Percentiles rank a stretch among this genome's conserved stretches.
Evolutionary conservation across 1,140 invertebrate species (phyloP).

Genomic region (Drosophila parabipectinata): DNA sequence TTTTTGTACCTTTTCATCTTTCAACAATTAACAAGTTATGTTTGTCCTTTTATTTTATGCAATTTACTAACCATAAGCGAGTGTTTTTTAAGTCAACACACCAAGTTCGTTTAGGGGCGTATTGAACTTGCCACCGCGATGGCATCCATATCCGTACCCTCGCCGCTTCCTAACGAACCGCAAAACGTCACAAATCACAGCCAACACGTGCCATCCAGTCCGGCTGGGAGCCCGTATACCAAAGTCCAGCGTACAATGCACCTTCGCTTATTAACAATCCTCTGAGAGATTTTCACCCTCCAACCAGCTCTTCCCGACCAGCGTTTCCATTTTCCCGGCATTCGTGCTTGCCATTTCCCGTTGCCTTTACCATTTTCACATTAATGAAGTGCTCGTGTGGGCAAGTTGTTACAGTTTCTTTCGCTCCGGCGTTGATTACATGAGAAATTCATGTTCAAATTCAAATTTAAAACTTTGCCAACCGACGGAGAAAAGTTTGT

Average conservation of each 20-base stretch:
- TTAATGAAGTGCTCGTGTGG: constrained; percentile 76
- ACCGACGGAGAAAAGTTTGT: constrained; percentile 33
- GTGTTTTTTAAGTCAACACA: constrained; percentile 62
- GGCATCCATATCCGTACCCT: neutral
- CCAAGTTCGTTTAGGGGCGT: constrained; percentile 48
- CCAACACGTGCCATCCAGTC: constrained; percentile 53
- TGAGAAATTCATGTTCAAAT: constrained; percentile 76
- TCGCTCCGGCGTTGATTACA: constrained; percentile 66
- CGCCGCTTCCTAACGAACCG: constrained; percentile 62
- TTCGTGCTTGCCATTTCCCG: constrained; percentile 53
- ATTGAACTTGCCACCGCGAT: constrained; percentile 64
- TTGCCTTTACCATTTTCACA: constrained; percentile 53
- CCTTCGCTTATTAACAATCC: constrained; percentile 77
- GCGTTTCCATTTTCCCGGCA: constrained; percentile 32
- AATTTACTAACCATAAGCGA: constrained; percentile 25
- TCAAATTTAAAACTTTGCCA: constrained; percentile 68
- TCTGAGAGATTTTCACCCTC: constrained; percentile 43
- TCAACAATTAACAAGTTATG: constrained; percentile 9
- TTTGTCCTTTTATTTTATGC: neutral
- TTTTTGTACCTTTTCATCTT: too few relatives aligned
- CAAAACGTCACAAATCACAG: constrained; percentile 65
- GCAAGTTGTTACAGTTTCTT: constrained; percentile 53
- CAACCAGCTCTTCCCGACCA: constrained; percentile 24
- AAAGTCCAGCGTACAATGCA: constrained; percentile 36
- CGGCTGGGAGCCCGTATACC: constrained; percentile 5